These are phyloP conservation scores for Melanophora roralis DNA, from an alignment of 2,888 invertebrate species.

Conservation along the genomic window DNA sequence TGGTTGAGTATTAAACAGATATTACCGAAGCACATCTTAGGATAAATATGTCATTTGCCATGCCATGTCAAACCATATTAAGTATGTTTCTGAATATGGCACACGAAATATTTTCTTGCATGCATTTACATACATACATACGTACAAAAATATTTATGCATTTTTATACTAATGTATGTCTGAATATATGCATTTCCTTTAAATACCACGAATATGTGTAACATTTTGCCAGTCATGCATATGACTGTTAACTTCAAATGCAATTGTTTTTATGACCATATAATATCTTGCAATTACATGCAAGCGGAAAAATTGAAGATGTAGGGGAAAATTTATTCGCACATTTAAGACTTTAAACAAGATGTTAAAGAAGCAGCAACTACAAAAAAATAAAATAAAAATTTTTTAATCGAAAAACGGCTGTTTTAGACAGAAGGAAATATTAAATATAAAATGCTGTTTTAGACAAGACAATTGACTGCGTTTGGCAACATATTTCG, in stretches of 20 bases:
- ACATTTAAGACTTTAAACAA: conserved; percentile 34
- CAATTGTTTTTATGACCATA: background rate
- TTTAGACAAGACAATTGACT: conserved; percentile 46
- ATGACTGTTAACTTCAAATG: background rate
- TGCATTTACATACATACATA: too few species aligned
- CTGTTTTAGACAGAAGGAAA: conserved; percentile 15
- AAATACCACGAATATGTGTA: background rate
- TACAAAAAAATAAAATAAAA: too few species aligned
- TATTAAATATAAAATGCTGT: background rate
- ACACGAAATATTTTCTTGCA: too few species aligned
- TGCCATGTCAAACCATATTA: conserved; percentile 43
- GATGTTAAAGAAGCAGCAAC: background rate
- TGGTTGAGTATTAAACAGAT: too few species aligned
- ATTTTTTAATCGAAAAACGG: background rate
- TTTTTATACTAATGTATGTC: too few species aligned
- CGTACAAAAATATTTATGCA: background rate
- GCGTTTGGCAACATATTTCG: conserved; percentile 42
- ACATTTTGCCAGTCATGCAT: background rate
- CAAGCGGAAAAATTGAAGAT: background rate
- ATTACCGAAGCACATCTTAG: too few species aligned
- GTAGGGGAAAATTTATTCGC: background rate
- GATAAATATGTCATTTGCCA: conserved; percentile 13
- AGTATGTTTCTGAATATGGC: conserved; percentile 12
- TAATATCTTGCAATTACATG: background rate
- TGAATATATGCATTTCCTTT: background rate